Evolutionary conservation across 2,888 invertebrate species (phyloP), one percentile per base, ranked within the genome.

Genomic region (Lasioglossum oenotherae): DNA sequence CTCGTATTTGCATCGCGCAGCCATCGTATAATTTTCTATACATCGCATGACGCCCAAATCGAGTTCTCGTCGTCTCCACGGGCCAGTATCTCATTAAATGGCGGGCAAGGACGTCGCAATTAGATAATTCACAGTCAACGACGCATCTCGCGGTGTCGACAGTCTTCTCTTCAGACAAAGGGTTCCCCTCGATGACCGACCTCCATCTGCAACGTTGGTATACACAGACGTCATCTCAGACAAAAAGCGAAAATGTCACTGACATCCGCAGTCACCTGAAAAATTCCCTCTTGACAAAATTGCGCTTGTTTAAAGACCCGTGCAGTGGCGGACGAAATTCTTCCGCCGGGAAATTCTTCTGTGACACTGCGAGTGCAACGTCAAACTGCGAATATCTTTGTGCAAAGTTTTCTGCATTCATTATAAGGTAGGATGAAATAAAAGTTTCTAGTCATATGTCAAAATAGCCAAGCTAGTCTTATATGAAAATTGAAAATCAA

Each of bases 81-180:
- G 72, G 31, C 76, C 82, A 35, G 49, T 74, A 57, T 83, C 84
- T 84, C 77, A 64, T 84, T 83, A 83, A 76, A 76, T 27, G 35
- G 12, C 10, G 44, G 44, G 53, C 41, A 38, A 41, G 60, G 75
- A 75, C 77, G 69, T 23, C 31, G 83, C 76, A 84, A 84, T 84
- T 82, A 75, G 83, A 84, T 84, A 76, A 82, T 75, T 84, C 53
- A 76, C 73, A 78, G 60, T 73, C 72, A 82, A 64, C 76, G 49
- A 53, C 71, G 44, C 72, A 35, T 83, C 75, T 31, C 64, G 16
- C 12, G 60, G 60, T 53, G 44, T 35, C 44, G 49, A 41, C 44
- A 60, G 64, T 64, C 49, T 64, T 57, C 83, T 38, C 84, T 46
- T 38, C 64, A 41, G 44, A 49, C 57, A 67, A 57, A 72, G 44